Base-by-base conservation (phyloP, 2,888 invertebrate genomes). In the Agrenia bidenticulata region DNA sequence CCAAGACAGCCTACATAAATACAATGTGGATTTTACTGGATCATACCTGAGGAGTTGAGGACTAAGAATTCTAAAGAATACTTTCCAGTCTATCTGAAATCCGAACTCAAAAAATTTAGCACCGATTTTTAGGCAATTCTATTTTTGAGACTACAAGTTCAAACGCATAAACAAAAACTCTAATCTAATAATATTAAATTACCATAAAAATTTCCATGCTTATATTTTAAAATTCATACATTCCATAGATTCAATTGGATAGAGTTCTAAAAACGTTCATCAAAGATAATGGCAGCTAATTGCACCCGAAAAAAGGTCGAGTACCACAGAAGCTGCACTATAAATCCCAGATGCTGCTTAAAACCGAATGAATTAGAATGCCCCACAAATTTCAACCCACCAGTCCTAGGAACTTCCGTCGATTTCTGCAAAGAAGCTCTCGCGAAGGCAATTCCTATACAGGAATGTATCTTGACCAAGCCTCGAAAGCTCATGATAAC, bases 381-480 rank as follows among this genome's bases (percentile, higher is more conserved):
- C n/a, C 15, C 19, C 5, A 45, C 45, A 45, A 5, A 19, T 45
- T 45, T 45, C 45, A 15, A 17, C 4, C 45, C 45, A 11, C 45
- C 45, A 15, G 19, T 45, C 15, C 45, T 45, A 11, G 45, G 45
- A 19, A 45, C 45, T 15, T 45, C 45, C 4, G 19, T 4, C 19
- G 45, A 45, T 15, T 45, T 45, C 15, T 45, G 45, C 45, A 45
- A 15, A 45, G 45, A 45, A 45, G 45, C 45, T 19, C 45, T 45
- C 15, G 5, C 45, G 4, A 45, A 45, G 15, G 45, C n/a, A 45
- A 19, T 45, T 9, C 45, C 45, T 45, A 45, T 45, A 4, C 2
- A 45, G 15, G 45, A 19, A 45, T 45, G 45, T n/a, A 45, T 19
- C n/a, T 19, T 45, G 19, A n/a, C 15, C 4, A 45, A 19, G n/a